phyloP scores from a whole-genome alignment of 2,797 vertebrate genomes.

The Enteromius trimaculatus region DNA sequence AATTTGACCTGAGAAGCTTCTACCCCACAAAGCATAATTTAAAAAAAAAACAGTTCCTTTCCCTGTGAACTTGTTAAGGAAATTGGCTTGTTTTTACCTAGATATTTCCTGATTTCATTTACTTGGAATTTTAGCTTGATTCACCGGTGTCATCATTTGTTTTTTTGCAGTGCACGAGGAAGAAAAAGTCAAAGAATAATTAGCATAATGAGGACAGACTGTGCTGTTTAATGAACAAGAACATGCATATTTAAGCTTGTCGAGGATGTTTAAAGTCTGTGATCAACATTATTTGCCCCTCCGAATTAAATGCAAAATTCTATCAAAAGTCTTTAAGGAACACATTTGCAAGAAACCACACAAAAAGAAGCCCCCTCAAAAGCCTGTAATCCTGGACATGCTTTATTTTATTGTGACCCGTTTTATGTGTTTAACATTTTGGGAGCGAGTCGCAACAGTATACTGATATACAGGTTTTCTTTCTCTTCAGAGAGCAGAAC shows the following conservation, averaged over 20 bases:
- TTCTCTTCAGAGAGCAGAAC: background rate
- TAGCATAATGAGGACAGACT: background rate
- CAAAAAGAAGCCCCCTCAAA: background rate
- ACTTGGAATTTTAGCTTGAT: background rate
- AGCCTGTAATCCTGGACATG: background rate
- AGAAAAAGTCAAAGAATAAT: background rate
- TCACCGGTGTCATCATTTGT: background rate
- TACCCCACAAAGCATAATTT: no score
- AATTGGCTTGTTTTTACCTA: background rate
- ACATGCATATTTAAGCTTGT: constrained; percentile 38
- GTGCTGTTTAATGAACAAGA: constrained; percentile 18
- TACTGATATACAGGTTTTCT: background rate
- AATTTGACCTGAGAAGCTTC: background rate
- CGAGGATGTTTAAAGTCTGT: background rate
- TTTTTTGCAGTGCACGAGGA: background rate
- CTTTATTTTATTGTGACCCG: background rate
- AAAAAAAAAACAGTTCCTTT: background rate
- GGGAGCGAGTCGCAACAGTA: background rate
- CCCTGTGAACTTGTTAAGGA: background rate
- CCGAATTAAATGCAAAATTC: background rate
- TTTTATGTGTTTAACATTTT: background rate
- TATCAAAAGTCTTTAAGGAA: background rate
- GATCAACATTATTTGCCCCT: background rate
- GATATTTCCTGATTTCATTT: constrained; percentile 14
- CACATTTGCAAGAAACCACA: constrained; percentile 26